Percentiles rank a stretch among this genome's conserved stretches.
Evolutionary conservation across 2,888 invertebrate genomes (phyloP).

Genomic region (Villa cingulata): DNA sequence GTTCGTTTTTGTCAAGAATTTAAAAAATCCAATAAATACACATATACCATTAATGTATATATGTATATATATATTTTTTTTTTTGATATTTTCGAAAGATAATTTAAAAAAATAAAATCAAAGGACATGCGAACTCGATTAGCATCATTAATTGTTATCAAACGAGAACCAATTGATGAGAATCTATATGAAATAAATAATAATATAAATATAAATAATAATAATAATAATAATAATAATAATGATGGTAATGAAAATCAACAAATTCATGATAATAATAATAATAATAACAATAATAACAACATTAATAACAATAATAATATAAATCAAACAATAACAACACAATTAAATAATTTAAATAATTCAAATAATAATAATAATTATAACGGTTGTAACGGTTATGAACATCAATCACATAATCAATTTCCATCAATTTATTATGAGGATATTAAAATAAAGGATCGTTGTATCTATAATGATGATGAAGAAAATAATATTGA

Average conservation of each 20-base stretch:
- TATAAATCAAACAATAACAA: too few species aligned
- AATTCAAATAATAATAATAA: too few species aligned
- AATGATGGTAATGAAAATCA: not conserved
- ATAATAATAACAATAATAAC: not conserved
- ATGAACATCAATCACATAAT: not conserved
- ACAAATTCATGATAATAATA: not conserved
- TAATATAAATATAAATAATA: conserved; percentile 6
- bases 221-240: conserved; percentile 2
- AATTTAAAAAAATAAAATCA: not conserved
- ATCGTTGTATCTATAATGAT: not conserved
- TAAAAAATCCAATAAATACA: not conserved
- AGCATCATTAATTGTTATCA: conserved; percentile 36
- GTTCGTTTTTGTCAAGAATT: too few species aligned
- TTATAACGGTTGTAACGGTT: too few species aligned
- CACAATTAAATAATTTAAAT: too few species aligned
- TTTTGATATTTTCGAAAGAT: too few species aligned
- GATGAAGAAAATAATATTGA: not conserved
- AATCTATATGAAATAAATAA: conserved; percentile 1
- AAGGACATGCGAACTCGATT: conserved; percentile 35
- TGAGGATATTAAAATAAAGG: not conserved
- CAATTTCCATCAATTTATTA: not conserved
- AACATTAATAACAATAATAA: not conserved
- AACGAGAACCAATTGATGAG: conserved; percentile 29
- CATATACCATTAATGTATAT: not conserved
- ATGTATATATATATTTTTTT: too few species aligned